Evolutionary conservation across 1,140 invertebrate species (phyloP).

Genomic region (Orchesella cincta): DNA sequence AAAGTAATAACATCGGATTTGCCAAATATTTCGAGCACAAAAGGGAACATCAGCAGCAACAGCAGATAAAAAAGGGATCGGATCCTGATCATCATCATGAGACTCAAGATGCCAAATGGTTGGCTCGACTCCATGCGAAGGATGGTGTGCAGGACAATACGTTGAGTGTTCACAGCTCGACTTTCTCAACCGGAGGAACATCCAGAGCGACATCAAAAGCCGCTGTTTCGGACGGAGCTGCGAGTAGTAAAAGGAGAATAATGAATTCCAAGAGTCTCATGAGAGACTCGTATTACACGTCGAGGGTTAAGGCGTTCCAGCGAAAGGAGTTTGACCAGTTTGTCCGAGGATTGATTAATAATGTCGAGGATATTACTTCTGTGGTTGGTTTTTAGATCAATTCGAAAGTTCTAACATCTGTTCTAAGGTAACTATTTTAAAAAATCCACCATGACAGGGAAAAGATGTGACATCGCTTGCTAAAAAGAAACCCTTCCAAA

Average conservation of each 20-base stretch:
- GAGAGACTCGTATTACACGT: neutral
- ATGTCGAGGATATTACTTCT: neutral
- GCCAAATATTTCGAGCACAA: neutral
- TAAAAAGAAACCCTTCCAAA: neutral
- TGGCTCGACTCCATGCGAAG: neutral
- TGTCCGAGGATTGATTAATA: neutral
- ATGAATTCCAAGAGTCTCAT: neutral
- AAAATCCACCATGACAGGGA: too few relatives aligned
- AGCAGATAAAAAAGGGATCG: too few relatives aligned
- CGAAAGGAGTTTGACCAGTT: slow-evolving; percentile 7
- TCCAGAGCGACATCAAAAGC: neutral
- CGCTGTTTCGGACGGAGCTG: neutral
- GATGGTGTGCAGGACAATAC: too few relatives aligned
- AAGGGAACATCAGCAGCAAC: neutral
- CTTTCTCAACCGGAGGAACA: too few relatives aligned
- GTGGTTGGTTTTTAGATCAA: slow-evolving; percentile 8
- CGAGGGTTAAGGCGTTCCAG: neutral
- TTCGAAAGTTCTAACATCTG: too few relatives aligned
- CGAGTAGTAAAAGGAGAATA: neutral
- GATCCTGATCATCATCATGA: too few relatives aligned
- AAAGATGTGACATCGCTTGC: neutral
- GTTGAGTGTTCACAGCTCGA: too few relatives aligned
- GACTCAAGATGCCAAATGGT: neutral
- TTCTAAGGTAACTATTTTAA: too few relatives aligned
- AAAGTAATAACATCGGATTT: neutral